Percentiles rank a stretch among this genome's conserved stretches.
Evolutionary conservation across 64 coral and sea anemone genomes (phyloP).

Genomic region (Pocillopora verrucosa): DNA sequence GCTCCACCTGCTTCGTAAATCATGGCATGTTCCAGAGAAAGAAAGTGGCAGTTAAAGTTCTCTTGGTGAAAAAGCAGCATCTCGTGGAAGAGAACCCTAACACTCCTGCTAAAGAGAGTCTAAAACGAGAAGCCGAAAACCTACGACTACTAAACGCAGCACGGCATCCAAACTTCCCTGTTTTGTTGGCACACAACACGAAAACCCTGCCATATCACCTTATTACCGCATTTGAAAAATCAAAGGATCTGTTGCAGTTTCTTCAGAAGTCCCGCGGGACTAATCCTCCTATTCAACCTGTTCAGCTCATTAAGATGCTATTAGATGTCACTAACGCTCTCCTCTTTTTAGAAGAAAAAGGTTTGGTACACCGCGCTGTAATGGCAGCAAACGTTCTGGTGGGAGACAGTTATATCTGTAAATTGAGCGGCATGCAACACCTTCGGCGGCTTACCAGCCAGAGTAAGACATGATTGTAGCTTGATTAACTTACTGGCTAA

Average conservation of each 20-base stretch:
- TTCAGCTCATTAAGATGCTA: constrained; percentile 27
- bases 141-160: constrained; percentile 1
- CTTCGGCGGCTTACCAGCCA: constrained; percentile 10
- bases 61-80: constrained; percentile 6
- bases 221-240: constrained; percentile 21
- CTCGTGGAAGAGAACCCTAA: neutral
- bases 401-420: constrained; percentile 15
- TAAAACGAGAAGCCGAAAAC: constrained; percentile 30
- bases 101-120: neutral
- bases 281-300: neutral
- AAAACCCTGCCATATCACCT: constrained; percentile 43
- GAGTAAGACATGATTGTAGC: neutral
- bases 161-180: constrained; percentile 35
- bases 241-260: constrained; percentile 48
- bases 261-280: constrained; percentile 7
- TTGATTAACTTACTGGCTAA: too few relatives aligned
- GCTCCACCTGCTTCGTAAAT: neutral
- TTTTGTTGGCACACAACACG: constrained; percentile 38
- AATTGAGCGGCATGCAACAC: constrained; percentile 41
- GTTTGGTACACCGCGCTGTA: constrained; percentile 46
- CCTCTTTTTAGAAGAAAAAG: constrained; percentile 7
- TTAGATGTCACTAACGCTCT: constrained; percentile 22
- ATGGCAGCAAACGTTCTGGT: constrained; percentile 57
- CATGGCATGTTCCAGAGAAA: constrained; percentile 1
- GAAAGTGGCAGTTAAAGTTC: constrained; percentile 13